phyloP scores from a whole-genome alignment of 2,888 invertebrate species.

The Eristalis intricaria region DNA sequence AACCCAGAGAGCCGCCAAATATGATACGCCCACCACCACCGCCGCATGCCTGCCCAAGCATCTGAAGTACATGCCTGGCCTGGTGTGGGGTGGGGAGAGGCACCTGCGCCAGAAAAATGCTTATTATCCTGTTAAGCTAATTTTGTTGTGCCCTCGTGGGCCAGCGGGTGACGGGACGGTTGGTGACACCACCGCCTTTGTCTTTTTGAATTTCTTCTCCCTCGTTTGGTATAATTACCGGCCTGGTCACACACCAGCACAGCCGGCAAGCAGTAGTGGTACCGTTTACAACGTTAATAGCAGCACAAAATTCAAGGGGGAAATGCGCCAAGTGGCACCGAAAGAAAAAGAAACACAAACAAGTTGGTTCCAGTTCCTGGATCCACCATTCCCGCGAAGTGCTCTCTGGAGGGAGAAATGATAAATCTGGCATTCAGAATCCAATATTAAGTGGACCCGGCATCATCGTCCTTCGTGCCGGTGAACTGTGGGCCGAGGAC shows the following conservation, averaged over 20 bases:
- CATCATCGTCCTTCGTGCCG: constrained; percentile 8
- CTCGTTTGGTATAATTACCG: constrained; percentile 64
- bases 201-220: constrained; percentile 49
- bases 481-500: not conserved
- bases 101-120: constrained; percentile 40
- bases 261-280: constrained; percentile 20
- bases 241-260: constrained; percentile 31
- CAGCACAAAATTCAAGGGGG: constrained; percentile 24
- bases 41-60: not conserved
- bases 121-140: constrained; percentile 69
- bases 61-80: not conserved
- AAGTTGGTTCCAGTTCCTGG: not conserved
- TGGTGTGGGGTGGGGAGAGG: not conserved
- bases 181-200: constrained; percentile 16
- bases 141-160: constrained; percentile 55
- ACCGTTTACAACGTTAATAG: constrained; percentile 48
- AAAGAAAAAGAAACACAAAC: constrained; percentile 16
- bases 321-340: not conserved
- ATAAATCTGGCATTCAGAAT: constrained; percentile 61
- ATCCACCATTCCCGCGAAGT: constrained; percentile 17
- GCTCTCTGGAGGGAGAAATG: constrained; percentile 44
- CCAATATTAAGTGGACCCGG: constrained; percentile 52
- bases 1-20: constrained; percentile 45
- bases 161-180: constrained; percentile 40
- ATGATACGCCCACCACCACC: constrained; percentile 21